Evolutionary conservation across 2,797 vertebrate genomes (phyloP).

Genomic region (Melanotaenia nigrans): DNA sequence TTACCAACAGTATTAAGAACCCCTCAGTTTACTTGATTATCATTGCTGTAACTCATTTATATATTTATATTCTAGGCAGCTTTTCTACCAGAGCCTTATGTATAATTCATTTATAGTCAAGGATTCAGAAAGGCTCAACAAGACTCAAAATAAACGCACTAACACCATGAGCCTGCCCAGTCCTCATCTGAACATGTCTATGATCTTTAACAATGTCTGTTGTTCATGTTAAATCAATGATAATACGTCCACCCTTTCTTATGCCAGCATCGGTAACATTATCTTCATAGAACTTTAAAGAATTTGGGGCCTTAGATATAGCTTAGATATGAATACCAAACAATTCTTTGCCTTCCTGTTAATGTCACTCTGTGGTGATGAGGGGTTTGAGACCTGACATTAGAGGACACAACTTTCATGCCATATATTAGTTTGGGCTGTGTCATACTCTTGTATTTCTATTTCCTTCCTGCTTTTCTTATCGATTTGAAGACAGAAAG

Average conservation of each 20-base stretch:
- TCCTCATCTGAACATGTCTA: constrained; percentile 1
- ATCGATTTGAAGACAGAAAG: neutral
- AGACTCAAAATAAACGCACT: neutral
- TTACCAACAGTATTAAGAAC: constrained; percentile 7
- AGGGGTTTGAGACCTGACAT: neutral
- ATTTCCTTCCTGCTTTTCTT: neutral
- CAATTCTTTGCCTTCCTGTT: neutral
- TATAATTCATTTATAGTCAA: constrained; percentile 38
- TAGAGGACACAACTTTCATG: neutral
- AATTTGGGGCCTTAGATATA: neutral
- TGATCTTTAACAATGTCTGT: neutral
- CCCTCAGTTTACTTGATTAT: constrained; percentile 10
- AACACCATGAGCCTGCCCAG: neutral
- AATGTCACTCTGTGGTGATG: neutral
- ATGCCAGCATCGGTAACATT: neutral
- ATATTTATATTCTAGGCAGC: constrained; percentile 32
- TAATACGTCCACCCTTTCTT: neutral
- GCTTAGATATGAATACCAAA: neutral
- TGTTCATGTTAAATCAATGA: constrained; percentile 18
- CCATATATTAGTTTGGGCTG: neutral
- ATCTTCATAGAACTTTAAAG: neutral
- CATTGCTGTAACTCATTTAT: constrained; percentile 22
- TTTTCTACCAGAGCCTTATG: constrained; percentile 13
- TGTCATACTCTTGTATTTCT: neutral
- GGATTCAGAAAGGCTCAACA: constrained; percentile 18